Evolutionary conservation across 2,797 vertebrate genomes (phyloP).

Genomic region (Pantherophis vulpinus): DNA sequence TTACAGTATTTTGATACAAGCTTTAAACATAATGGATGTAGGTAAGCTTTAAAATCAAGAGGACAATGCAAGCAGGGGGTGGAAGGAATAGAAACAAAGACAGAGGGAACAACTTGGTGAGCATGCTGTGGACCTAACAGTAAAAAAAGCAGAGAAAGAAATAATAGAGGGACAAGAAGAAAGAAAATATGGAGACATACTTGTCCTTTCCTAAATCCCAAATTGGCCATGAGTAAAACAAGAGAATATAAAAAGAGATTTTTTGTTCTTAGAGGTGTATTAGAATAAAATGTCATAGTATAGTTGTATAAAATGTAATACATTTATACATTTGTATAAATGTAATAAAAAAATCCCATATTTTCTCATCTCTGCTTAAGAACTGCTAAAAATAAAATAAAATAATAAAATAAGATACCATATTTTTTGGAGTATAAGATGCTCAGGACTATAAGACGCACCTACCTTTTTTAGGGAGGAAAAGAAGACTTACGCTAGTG

Average conservation of each 20-base stretch:
- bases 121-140: not conserved
- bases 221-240: not conserved
- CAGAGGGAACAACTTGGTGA: not conserved
- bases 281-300: not conserved
- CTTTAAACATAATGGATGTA: not conserved
- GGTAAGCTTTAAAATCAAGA: not conserved
- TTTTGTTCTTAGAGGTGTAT: not conserved
- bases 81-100: not conserved
- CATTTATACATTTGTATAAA: too few species aligned
- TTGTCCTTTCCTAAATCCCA: not conserved
- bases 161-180: not conserved
- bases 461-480: too few species aligned
- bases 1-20: not conserved
- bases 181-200: not conserved
- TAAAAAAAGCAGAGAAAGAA: not conserved
- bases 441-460: too few species aligned
- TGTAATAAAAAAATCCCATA: not conserved
- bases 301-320: not conserved
- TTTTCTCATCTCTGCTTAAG: not conserved
- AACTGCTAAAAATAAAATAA: not conserved
- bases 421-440: too few species aligned
- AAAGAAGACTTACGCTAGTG: too few species aligned
- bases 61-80: not conserved
- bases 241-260: not conserved
- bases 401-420: not conserved